Evolutionary conservation across 2,797 vertebrate species (phyloP).

Genomic region (Eremophila alpestris): DNA sequence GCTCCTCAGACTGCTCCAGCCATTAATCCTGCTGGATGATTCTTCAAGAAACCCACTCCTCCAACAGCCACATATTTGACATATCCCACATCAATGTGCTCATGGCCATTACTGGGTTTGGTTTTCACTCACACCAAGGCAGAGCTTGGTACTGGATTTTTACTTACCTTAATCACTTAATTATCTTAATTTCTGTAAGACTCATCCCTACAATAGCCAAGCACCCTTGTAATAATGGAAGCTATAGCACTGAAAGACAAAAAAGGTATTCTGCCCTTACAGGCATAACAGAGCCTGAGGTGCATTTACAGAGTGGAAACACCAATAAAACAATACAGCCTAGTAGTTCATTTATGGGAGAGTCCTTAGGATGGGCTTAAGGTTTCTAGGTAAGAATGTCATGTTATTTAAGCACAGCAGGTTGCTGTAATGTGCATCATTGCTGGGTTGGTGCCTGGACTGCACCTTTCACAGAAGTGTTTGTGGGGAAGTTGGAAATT

Average conservation of each 20-base stretch:
- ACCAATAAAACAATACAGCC: not conserved
- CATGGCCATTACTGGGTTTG: not conserved
- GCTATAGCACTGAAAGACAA: not conserved
- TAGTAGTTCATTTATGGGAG: not conserved
- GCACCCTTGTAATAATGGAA: not conserved
- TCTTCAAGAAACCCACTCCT: not conserved
- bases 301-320: not conserved
- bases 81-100: not conserved
- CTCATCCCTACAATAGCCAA: not conserved
- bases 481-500: not conserved
- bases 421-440: not conserved
- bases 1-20: not conserved
- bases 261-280: not conserved
- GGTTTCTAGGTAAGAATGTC: not conserved
- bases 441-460: not conserved
- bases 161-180: constrained; percentile 9
- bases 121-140: not conserved
- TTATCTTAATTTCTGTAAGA: constrained; percentile 9
- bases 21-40: not conserved
- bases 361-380: not conserved
- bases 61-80: not conserved
- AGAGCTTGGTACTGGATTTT: not conserved
- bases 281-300: not conserved
- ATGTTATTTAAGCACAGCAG: not conserved
- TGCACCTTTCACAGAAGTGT: not conserved